Evolutionary conservation across 2,888 invertebrate genomes (phyloP), one percentile per base, ranked within the genome.

Genomic region (Cephonodes hylas): DNA sequence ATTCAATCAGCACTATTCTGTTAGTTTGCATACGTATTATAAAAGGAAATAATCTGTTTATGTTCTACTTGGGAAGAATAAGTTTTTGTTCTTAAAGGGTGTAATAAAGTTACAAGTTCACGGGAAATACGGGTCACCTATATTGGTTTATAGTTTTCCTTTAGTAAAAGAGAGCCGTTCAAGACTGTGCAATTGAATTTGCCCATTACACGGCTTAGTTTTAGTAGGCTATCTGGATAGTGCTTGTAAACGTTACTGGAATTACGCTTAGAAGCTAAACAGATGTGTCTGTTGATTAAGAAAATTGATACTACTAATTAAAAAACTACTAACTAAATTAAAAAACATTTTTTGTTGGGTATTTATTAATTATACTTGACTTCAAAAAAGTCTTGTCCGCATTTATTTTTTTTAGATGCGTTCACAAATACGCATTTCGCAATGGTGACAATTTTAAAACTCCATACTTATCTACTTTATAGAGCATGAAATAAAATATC

Each of bases 1-100:
- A 60, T 60, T 42, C 42, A 48, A 60, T 60, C 42, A 53, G 31
- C 42, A 13, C 42, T 60, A 53, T 60, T 25, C 60, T 18, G 18
- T 60, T 60, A 25, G 38, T 53, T 31, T 60, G 42, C 42, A 48
- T 53, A 42, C 3, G 23, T 56, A 23, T 38, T 42, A 42, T 34
- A n/a, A 15, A 58, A 58, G 38, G 15, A 42, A 38, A 34, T 58
- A 58, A 58, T 57, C 22, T 23, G 8, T 18, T 42, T 58, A 31
- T 18, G 18, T 31, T 8, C 31, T 1, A 15, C 10, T 53, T 53
- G 3, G 8, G 1, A 8, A 25, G 18, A 31, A 18, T 6, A 10
- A 18, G 27, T 31, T 48, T 42, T 27, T 59, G 34, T 46, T 23
- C 38, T 38, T 46, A 22, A 48, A 59, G 38, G 15, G 59, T 48